Conservation (phyloP, 2,888 invertebrate species). For the Cosmorhoe ocellata region DNA sequence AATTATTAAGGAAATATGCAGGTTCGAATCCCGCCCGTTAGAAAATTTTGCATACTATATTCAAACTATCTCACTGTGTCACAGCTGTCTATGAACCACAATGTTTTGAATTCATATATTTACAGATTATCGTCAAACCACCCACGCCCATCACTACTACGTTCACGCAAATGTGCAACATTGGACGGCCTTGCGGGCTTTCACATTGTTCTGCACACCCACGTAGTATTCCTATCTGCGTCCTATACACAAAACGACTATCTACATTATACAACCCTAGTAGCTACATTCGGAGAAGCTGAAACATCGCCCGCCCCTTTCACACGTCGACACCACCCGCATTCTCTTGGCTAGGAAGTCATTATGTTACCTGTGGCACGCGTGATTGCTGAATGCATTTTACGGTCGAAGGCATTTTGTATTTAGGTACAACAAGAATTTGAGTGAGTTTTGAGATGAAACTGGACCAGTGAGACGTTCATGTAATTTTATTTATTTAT, state of each 20-base stretch:
- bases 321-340: slow-evolving; percentile 2
- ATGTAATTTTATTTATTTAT: too few relatives aligned
- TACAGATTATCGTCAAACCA: neutral
- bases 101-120: too few relatives aligned
- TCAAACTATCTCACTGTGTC: too few relatives aligned
- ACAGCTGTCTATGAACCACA: too few relatives aligned
- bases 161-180: slow-evolving; percentile 18
- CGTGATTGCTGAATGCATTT: slow-evolving; percentile 19
- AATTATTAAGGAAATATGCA: too few relatives aligned
- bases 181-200: slow-evolving; percentile 10
- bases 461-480: too few relatives aligned
- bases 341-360: slow-evolving; percentile 15
- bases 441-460: too few relatives aligned
- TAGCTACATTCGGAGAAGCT: slow-evolving; percentile 1
- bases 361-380: slow-evolving; percentile 7
- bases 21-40: too few relatives aligned
- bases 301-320: neutral
- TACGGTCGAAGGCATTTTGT: slow-evolving; percentile 1
- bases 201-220: slow-evolving; percentile 8
- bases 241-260: neutral
- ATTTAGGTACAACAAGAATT: neutral
- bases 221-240: neutral
- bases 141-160: slow-evolving; percentile 14
- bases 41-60: too few relatives aligned
- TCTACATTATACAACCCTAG: neutral